phyloP scores from a whole-genome alignment of 1,140 invertebrate species.

The Melipona quadrifasciata region DNA sequence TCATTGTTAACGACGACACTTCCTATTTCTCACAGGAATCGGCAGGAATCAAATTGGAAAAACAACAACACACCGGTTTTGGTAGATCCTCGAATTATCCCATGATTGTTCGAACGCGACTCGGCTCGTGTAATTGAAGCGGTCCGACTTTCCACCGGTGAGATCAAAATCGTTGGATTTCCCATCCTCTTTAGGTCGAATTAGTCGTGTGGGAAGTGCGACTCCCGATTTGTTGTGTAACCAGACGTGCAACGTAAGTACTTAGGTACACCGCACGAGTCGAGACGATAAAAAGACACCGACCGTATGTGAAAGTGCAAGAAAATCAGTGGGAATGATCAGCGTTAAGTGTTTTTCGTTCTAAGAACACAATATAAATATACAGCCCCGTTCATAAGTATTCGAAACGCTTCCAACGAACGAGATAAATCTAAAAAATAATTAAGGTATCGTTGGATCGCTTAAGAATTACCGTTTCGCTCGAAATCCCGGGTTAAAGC shows the following conservation, averaged over 20 bases:
- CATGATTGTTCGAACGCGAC: slow-evolving; percentile 43
- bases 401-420: no score
- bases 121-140: slow-evolving; percentile 16
- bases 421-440: no score
- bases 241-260: slow-evolving; percentile 22
- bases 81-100: slow-evolving; percentile 20
- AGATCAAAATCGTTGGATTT: slow-evolving; percentile 48
- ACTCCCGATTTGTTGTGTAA: slow-evolving; percentile 38
- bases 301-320: slow-evolving; percentile 33
- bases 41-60: neutral
- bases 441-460: no score
- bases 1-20: slow-evolving; percentile 1
- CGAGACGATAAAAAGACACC: slow-evolving; percentile 8
- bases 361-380: neutral
- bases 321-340: slow-evolving; percentile 52
- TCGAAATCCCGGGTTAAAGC: no score
- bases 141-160: slow-evolving; percentile 27
- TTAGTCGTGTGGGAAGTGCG: slow-evolving; percentile 49
- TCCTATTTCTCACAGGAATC: slow-evolving; percentile 13
- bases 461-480: no score
- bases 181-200: slow-evolving; percentile 34
- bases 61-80: neutral
- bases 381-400: neutral
- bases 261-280: neutral
- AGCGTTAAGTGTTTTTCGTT: slow-evolving; percentile 22